A percentile compares a stretch with the other conserved stretches of the same genome.
Conservation (phyloP, 2,113 vertebrate species). For the Chaetodon trifascialis region DNA sequence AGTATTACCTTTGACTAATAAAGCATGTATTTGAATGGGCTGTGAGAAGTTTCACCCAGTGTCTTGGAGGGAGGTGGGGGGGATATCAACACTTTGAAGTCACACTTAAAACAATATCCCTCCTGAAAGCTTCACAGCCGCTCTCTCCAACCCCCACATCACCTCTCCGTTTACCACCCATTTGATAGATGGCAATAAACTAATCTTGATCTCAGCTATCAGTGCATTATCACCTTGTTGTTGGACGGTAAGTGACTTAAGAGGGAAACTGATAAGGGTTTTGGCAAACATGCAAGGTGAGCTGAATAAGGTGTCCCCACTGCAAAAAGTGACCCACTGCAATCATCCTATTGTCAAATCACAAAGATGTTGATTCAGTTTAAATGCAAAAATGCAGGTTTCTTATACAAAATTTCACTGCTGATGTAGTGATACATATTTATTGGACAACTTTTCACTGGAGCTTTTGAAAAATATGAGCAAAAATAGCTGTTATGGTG, state of each 20-base stretch:
- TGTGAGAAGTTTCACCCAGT: constrained; percentile 37
- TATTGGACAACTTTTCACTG: neutral
- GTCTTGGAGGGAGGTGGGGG: neutral
- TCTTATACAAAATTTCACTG: neutral
- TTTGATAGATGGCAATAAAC: constrained; percentile 74
- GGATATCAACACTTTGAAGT: constrained; percentile 65
- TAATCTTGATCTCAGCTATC: constrained; percentile 79
- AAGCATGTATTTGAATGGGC: constrained; percentile 42
- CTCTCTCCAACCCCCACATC: constrained; percentile 41
- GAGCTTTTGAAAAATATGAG: neutral
- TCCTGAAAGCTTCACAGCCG: constrained; percentile 43
- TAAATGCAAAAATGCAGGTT: neutral
- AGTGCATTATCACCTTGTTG: constrained; percentile 70
- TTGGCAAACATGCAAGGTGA: constrained; percentile 48
- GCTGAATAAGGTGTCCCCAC: constrained; percentile 16
- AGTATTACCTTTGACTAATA: constrained; percentile 60
- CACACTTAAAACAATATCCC: constrained; percentile 56
- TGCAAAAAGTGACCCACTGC: constrained; percentile 25
- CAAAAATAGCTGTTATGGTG: neutral
- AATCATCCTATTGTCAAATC: neutral
- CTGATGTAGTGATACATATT: neutral
- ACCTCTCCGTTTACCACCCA: constrained; percentile 74
- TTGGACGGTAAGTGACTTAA: constrained; percentile 66
- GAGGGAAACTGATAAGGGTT: constrained; percentile 62
- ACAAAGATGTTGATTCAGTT: constrained; percentile 1